Percentiles rank a stretch among this genome's conserved stretches.
Conservation (phyloP, 2,888 invertebrate species). For the Oeneis ivallda region DNA sequence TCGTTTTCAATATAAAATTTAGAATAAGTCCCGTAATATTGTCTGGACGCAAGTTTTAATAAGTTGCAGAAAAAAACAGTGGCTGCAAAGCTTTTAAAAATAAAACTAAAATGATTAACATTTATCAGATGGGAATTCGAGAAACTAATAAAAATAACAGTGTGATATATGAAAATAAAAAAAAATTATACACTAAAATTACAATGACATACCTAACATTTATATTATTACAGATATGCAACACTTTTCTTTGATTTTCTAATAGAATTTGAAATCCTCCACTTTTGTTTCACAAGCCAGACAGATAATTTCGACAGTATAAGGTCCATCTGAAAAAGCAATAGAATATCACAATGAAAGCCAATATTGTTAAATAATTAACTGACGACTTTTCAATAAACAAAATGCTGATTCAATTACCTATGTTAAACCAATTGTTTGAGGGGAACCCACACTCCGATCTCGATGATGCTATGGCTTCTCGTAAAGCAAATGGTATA, state of each 20-base stretch:
- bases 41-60: too few relatives aligned
- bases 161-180: too few relatives aligned
- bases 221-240: too few relatives aligned
- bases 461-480: constrained; percentile 84
- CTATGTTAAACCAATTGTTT: constrained; percentile 81
- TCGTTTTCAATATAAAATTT: too few relatives aligned
- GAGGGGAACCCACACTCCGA: constrained; percentile 78
- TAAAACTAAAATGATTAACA: too few relatives aligned
- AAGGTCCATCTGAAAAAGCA: constrained; percentile 71
- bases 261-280: constrained; percentile 42
- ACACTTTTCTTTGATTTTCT: neutral
- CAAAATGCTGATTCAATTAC: constrained; percentile 61
- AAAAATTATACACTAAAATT: too few relatives aligned
- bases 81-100: too few relatives aligned
- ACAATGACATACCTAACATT: too few relatives aligned
- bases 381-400: neutral
- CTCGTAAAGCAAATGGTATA: constrained; percentile 82
- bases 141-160: too few relatives aligned
- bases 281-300: constrained; percentile 44
- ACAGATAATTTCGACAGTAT: constrained; percentile 58
- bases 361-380: neutral
- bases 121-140: too few relatives aligned
- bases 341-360: neutral
- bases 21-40: too few relatives aligned
- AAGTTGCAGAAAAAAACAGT: too few relatives aligned